Evolutionary conservation across 2,888 invertebrate genomes (phyloP), one percentile per base, ranked within the genome.

Genomic region (Macrophya alboannulata): DNA sequence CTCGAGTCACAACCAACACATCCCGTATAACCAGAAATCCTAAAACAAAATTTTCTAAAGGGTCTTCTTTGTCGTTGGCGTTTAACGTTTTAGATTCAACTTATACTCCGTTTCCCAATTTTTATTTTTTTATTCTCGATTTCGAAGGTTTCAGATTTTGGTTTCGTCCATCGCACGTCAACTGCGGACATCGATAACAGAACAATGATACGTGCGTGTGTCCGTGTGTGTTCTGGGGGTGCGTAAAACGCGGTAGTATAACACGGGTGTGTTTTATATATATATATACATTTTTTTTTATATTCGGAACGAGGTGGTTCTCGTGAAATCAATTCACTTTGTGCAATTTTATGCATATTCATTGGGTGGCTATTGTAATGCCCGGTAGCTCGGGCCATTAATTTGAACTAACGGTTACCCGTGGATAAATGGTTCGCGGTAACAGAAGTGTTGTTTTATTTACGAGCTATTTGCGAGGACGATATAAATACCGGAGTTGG

Each of bases 331-430:
- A 90, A 91, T 92, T 91, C 91, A 91, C 92, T 92, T 91, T 92
- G 90, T 90, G 89, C 90, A 91, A 88, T 91, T 91, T 91, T 91
- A 91, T 92, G 91, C 92, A 91, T 92, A 92, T 92, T 91, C 91
- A 92, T 91, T 91, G 89, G 90, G n/a, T 62, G 62, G 59, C 83
- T 71, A 68, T 68, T 68, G 83, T 83, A 68, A 51, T 71, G 21
- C 83, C 71, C 40, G 68, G 62, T 43, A 62, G 25, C 81, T 89
- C 88, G 86, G 79, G 89, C 91, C 90, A 91, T 91, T 91, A 91
- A 91, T 91, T 91, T 90, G 89, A 89, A 87, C 88, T 88, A 88
- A 89, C 87, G 68, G 83, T 83, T 83, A 83, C 68, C 48, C 83
- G 81, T 71, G 83, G 83, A 83, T 71, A 71, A 83, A 83, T 68